Percentiles rank a stretch among this genome's conserved stretches.
Evolutionary conservation across 2,113 vertebrate species (phyloP).

Genomic region (Semicossyphus pulcher): DNA sequence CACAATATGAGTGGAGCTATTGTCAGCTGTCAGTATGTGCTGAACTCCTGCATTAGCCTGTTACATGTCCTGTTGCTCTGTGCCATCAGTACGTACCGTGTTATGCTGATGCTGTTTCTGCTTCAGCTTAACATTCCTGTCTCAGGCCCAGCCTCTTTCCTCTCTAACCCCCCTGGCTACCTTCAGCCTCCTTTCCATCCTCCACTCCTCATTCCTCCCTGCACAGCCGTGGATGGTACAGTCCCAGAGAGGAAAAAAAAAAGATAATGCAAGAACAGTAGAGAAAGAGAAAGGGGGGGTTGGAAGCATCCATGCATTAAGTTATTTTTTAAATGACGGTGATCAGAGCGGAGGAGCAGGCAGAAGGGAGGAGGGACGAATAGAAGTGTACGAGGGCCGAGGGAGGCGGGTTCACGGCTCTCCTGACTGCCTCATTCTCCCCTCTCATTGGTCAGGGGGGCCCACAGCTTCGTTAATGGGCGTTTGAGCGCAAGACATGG

Average conservation of each 20-base stretch:
- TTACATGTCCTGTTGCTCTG: slow-evolving; percentile 28
- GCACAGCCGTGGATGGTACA: slow-evolving; percentile 49
- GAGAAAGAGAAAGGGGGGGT: slow-evolving; percentile 11
- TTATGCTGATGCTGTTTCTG: slow-evolving; percentile 26
- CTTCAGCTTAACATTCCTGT: slow-evolving; percentile 71
- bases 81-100: slow-evolving; percentile 37
- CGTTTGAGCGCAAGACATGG: slow-evolving; percentile 43
- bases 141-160: slow-evolving; percentile 43
- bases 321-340: slow-evolving; percentile 81
- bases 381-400: slow-evolving; percentile 28
- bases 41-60: slow-evolving; percentile 5
- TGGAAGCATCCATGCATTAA: slow-evolving; percentile 69
- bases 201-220: slow-evolving; percentile 52
- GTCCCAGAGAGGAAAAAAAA: slow-evolving; percentile 32
- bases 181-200: slow-evolving; percentile 59
- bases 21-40: slow-evolving; percentile 19
- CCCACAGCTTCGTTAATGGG: slow-evolving; percentile 42
- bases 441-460: slow-evolving; percentile 51
- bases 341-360: slow-evolving; percentile 64
- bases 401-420: slow-evolving; percentile 57
- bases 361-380: slow-evolving; percentile 44
- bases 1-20: not conserved
- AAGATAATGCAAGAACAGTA: slow-evolving; percentile 49
- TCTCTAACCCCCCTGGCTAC: slow-evolving; percentile 48
- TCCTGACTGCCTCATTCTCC: slow-evolving; percentile 55